Base-by-base conservation (phyloP, 2,888 invertebrate genomes). In the Euzophera pinguis region DNA sequence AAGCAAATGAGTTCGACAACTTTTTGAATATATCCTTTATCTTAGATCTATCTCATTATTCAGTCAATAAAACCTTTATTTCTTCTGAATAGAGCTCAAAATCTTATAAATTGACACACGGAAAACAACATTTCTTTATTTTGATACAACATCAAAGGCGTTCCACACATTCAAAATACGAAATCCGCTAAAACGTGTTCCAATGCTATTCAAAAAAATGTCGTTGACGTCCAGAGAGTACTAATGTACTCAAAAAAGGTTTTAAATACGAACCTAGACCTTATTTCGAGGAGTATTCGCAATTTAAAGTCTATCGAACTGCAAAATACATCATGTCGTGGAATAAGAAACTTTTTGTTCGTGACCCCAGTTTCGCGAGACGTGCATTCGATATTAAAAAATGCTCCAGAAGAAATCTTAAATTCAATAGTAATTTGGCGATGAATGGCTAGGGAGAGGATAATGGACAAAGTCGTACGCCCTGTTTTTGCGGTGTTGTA, bases 401-500 rank as follows among this genome's bases (percentile, higher is more conserved):
- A 84, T 81, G 75, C 81, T 84, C 79, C 75, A 77, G 81, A 75
- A 78, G 79, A 81, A 77, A 81, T 86, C 84, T 86, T 83, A 86
- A 84, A 88, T 88, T 86, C 86, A 88, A 88, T 85, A 83, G 88
- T 84, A 83, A 88, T 88, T 87, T 87, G 75, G 79, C 67, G 66
- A 63, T 78, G 80, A 83, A 79, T 76, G 75, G 76, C 70, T 75
- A 77, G 85, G 85, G 82, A 74, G 83, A 75, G 79, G 75, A 81
- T 81, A 83, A 84, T 79, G 73, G 78, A 70, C 61, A 71, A 53
- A 69, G 69, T 67, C 71, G 65, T 75, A 80, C 81, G 81, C 86
- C 85, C 84, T 82, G 81, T 84, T 86, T 83, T 82, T 86, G 88
- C 82, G 87, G 88, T 88, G 83, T 82, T 84, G 84, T 86, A 87